Evolutionary conservation across 2,888 invertebrate genomes (phyloP).

Genomic region (Stegana nigrithorax): DNA sequence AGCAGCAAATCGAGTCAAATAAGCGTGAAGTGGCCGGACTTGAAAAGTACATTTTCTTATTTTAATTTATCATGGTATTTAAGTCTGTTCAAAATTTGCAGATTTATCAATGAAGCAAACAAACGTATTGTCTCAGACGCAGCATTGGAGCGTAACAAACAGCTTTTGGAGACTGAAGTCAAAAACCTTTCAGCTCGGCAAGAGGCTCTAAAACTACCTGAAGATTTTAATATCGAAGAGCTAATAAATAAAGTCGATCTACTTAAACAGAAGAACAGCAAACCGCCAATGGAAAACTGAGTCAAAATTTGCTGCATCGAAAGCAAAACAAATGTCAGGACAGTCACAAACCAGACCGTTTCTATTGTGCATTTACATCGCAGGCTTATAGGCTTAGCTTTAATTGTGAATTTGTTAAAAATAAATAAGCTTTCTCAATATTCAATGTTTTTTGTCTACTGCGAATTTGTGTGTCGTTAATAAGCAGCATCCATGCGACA

Average conservation of each 20-base stretch:
- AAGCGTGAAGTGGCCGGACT: conserved; percentile 43
- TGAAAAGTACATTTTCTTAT: conserved; percentile 55
- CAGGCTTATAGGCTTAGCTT: too few species aligned
- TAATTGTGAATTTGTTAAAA: too few species aligned
- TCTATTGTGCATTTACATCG: too few species aligned
- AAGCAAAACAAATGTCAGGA: background rate
- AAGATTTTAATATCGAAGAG: conserved; percentile 56
- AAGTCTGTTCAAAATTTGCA: too few species aligned
- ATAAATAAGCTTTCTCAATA: too few species aligned
- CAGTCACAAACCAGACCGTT: too few species aligned
- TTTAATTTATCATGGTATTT: too few species aligned
- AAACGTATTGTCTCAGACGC: conserved; percentile 48
- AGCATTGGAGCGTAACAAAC: conserved; percentile 42
- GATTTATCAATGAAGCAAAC: conserved; percentile 46
- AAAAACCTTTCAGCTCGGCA: conserved; percentile 47
- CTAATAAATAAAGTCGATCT: conserved; percentile 56
- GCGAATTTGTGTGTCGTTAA: too few species aligned
- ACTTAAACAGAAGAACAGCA: conserved; percentile 38
- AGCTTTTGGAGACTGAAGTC: conserved; percentile 45
- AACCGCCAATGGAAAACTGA: conserved; percentile 39
- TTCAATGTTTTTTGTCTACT: too few species aligned
- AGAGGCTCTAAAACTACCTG: conserved; percentile 42
- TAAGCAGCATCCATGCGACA: too few species aligned
- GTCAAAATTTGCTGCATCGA: background rate
- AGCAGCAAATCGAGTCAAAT: conserved; percentile 44